Conservation (phyloP, 2,113 vertebrate species). For the Apus apus region DNA sequence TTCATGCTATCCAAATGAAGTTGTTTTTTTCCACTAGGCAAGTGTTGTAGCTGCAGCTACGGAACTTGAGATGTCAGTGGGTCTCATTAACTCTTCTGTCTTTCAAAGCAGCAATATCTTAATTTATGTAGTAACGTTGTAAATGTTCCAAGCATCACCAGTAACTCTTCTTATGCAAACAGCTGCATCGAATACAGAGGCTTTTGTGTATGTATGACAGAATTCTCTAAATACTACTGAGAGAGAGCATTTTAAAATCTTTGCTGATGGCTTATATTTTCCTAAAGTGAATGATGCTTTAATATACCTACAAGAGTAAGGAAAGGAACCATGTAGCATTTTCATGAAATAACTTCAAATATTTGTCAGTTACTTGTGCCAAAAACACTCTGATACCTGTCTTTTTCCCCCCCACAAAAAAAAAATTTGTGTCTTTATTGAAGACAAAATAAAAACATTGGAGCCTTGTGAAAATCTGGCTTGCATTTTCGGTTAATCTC, state of each 20-base stretch:
- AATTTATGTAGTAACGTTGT: fast-evolving
- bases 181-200: neutral
- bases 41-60: too few species aligned
- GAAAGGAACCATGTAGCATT: neutral
- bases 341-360: neutral
- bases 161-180: neutral
- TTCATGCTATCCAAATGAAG: neutral
- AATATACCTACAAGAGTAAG: neutral
- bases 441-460: neutral
- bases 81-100: fast-evolving
- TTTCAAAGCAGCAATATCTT: neutral
- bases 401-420: too few species aligned
- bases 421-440: neutral
- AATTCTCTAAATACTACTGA: neutral
- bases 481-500: neutral
- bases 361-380: neutral
- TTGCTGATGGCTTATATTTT: neutral
- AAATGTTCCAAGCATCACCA: neutral
- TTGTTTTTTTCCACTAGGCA: neutral
- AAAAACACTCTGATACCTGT: fast-evolving
- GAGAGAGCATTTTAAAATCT: neutral
- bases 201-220: fast-evolving
- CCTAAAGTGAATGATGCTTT: neutral
- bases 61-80: fast-evolving
- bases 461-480: neutral